Evolutionary conservation across 2,797 vertebrate species (phyloP), one percentile per base, ranked within the genome.

Genomic region (Melanotaenia nigrans): DNA sequence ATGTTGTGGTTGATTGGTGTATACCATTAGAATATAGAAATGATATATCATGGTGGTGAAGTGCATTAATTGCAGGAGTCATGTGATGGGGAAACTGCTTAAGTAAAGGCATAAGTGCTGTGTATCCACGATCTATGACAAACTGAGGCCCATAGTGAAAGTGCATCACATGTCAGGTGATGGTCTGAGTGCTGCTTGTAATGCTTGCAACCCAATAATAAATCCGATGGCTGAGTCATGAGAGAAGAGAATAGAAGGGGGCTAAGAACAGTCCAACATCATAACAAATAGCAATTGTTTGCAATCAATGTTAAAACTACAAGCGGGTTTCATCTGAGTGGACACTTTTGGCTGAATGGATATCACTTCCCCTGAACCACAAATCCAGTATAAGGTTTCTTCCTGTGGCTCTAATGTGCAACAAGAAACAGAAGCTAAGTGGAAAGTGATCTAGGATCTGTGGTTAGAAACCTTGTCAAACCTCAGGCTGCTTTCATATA

Each of bases 341-440:
- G 85, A 79, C 89, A 90, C 82, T 89, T 90, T 91, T 85, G 65
- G 67, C 82, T 77, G 67, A 84, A 85, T 71, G 75, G 82, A 77
- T 32, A 72, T 77, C 78, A 78, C 87, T 86, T 88, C 83, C 74
- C 65, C 61, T 60, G 62, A 24, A 81, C 89, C 85, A 64, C 88
- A 85, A 84, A 71, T 77, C 81, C 75, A 64, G 79, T 75, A 76
- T 91, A 79, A 16, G 73, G 78, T 92, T 89, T 82, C 89, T 78
- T 40, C 63, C 73, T 81, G 85, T 4, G 71, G 85, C 82, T 77
- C 77, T 87, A 85, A 91, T 84, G 81, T 32, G 81, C 84, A 85
- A 87, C 73, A 86, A 81, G 70, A 78, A 84, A 85, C 69, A 53
- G 54, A 60, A 62, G 61, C 69, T 73, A 75, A 70, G 77, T 78